Evolutionary conservation across 2,113 vertebrate species (phyloP), one percentile per base, ranked within the genome.

Genomic region (Hucho hucho): DNA sequence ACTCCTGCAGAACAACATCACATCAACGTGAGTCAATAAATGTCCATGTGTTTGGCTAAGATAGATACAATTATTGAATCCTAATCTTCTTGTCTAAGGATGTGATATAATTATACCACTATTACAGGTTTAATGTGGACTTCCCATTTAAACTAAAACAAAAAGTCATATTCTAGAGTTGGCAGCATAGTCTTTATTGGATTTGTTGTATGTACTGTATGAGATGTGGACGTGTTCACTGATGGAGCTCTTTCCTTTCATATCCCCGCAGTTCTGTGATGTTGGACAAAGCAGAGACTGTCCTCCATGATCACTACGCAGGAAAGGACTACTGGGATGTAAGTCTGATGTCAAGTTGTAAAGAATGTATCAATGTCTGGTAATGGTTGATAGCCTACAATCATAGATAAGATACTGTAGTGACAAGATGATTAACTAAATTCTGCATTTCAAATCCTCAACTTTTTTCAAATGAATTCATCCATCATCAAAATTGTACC

Each of bases 301-400:
- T 99, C 29, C 96, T 99, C 11, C 98, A 99, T 49, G 97, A 99
- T 86, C 96, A 97, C 84, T 99, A 99, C 5, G 96, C 96, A 70
- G 96, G 96, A 25, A 98, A 94, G 84, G 96, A 97, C 83, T 99
- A 99, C 85, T 99, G 98, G 98, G 94, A 98, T 79, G 98, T 98
- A 92, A 96, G 97, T 96, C 3, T 6, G 63, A 37, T 12, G 24
- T 53, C n/a, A 64, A 1, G 14, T 43, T 6, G 13, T 16, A 53
- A 5, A 16, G 37, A 43, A 43, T 43, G 37, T 43, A 43, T 43
- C 37, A 11, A 43, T 43, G 37, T 43, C 37, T 43, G 9, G 37
- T 43, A 43, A 43, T 53, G 12, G 49, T 11, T 79, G 4, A 43
- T n/a, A 16, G 13, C 7, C 25, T n/a, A 11, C 46, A 13, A 59